These are phyloP conservation scores for Amphimallon solstitiale DNA, from an alignment of 2,888 invertebrate genomes.

Conservation along the genomic window DNA sequence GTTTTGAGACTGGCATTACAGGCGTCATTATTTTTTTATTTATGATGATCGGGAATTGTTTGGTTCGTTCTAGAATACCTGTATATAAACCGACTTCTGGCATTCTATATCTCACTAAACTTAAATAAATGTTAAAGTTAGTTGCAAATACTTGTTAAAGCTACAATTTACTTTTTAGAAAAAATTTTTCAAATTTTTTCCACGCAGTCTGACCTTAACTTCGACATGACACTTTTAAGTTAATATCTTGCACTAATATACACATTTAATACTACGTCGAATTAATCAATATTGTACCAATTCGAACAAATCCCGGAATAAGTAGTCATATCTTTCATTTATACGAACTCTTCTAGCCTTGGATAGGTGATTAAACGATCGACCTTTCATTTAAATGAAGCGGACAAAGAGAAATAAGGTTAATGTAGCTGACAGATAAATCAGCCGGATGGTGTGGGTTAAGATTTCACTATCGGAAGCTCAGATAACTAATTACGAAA, in stretches of 20 bases:
- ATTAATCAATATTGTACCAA: constrained; percentile 5
- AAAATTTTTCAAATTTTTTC: too few relatives aligned
- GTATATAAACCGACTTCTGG: too few relatives aligned
- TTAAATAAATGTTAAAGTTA: too few relatives aligned
- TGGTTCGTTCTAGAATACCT: too few relatives aligned
- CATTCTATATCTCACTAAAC: too few relatives aligned
- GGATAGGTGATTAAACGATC: constrained; percentile 20
- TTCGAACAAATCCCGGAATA: not conserved
- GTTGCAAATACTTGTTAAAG: too few relatives aligned
- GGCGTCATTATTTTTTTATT: too few relatives aligned
- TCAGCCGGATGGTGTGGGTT: constrained; percentile 20
- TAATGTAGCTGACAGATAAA: constrained; percentile 38
- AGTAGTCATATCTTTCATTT: constrained; percentile 17
- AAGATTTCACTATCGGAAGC: constrained; percentile 38
- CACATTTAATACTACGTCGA: not conserved
- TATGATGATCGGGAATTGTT: too few relatives aligned
- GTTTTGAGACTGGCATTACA: too few relatives aligned
- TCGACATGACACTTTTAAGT: not conserved
- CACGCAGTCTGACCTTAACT: too few relatives aligned
- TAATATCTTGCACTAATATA: not conserved
- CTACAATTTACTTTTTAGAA: too few relatives aligned
- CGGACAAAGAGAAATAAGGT: constrained; percentile 34
- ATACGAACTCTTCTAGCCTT: not conserved
- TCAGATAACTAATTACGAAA: constrained; percentile 45
- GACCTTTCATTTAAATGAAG: constrained; percentile 25